These are phyloP conservation scores for Acronicta psi DNA, from an alignment of 2,888 invertebrate genomes.

Conservation along the genomic window DNA sequence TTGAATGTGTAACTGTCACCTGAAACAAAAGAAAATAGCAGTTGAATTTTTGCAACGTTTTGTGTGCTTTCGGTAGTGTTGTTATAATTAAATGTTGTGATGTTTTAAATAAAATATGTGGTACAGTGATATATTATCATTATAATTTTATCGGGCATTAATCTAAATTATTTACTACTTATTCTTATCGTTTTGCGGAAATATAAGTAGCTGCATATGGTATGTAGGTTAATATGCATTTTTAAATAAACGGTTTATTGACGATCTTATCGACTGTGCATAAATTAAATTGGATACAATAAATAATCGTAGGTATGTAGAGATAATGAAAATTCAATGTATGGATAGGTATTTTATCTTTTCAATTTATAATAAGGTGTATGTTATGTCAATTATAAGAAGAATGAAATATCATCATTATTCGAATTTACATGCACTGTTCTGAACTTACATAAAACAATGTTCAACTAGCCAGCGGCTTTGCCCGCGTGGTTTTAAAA, in stretches of 20 bases:
- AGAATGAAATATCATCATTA: too few relatives aligned
- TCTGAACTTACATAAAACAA: too few relatives aligned
- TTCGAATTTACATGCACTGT: too few relatives aligned
- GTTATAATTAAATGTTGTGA: constrained; percentile 6
- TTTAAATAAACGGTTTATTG: background rate
- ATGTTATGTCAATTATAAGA: too few relatives aligned
- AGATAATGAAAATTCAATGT: too few relatives aligned
- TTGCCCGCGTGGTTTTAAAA: too few relatives aligned
- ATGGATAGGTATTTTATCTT: too few relatives aligned
- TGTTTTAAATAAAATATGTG: constrained; percentile 13
- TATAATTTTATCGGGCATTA: background rate
- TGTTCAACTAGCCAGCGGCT: too few relatives aligned
- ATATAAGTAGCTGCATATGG: background rate
- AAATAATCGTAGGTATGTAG: too few relatives aligned
- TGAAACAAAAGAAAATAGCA: constrained; percentile 58
- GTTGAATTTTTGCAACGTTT: constrained; percentile 11
- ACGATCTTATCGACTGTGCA: background rate
- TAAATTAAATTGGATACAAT: too few relatives aligned
- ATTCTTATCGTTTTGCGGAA: constrained; percentile 3
- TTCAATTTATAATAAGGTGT: too few relatives aligned
- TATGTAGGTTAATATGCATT: background rate
- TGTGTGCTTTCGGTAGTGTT: background rate
- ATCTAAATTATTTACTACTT: constrained; percentile 10
- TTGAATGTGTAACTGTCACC: constrained; percentile 38
- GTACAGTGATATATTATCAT: constrained; percentile 5